phyloP scores from a whole-genome alignment of 2,113 vertebrate genomes.

The Atlantisia rogersi region DNA sequence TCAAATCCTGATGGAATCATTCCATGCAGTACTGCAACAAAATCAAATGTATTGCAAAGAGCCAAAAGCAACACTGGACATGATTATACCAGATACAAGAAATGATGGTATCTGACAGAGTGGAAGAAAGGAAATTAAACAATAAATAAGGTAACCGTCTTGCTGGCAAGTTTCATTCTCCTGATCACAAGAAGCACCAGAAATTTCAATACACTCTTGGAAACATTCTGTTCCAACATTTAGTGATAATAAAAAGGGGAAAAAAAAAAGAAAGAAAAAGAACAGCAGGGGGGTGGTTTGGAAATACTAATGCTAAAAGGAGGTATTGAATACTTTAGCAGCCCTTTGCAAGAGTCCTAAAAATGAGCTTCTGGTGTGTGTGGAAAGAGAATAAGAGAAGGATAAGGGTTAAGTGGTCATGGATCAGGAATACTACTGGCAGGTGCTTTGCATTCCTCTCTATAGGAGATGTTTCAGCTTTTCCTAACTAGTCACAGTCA shows the following conservation, averaged over 20 bases:
- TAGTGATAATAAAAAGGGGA: conserved; percentile 36
- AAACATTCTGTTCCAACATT: conserved; percentile 50
- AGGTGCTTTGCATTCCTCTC: not conserved
- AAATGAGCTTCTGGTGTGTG: not conserved
- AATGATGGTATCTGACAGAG: conserved; percentile 3
- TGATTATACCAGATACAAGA: conserved; percentile 60
- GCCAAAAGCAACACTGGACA: conserved; percentile 60
- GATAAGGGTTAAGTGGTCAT: conserved; percentile 4
- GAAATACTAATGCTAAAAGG: conserved; percentile 39
- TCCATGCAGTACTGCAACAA: conserved; percentile 21
- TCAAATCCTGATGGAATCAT: conserved; percentile 10
- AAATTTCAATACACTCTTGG: conserved; percentile 6
- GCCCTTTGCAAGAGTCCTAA: not conserved
- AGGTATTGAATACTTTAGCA: conserved; percentile 57
- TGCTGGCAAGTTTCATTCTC: conserved; percentile 25
- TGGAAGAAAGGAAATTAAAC: conserved; percentile 67
- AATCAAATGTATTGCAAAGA: conserved; percentile 30
- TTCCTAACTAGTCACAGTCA: not conserved
- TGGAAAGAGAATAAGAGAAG: not conserved
- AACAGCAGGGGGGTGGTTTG: not conserved
- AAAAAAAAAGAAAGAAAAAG: not conserved
- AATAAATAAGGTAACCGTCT: conserved; percentile 45
- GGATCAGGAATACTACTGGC: not conserved
- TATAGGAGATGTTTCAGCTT: not conserved
- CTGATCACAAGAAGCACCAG: conserved; percentile 3